Evolutionary conservation across 2,797 vertebrate species (phyloP).

Genomic region (Sebastes vulpes): DNA sequence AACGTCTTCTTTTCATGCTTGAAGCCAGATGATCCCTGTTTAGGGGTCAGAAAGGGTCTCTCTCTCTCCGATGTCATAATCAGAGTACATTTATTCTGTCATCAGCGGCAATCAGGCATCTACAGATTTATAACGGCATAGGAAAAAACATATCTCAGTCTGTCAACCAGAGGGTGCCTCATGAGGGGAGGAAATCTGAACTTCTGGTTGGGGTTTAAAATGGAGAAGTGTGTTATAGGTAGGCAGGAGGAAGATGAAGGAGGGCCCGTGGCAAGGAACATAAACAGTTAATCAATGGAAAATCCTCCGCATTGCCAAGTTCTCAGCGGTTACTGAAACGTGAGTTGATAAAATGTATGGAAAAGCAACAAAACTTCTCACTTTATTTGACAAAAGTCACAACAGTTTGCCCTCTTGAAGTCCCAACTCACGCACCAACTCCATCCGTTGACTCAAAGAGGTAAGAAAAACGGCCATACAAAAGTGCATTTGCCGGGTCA

Average conservation of each 20-base stretch:
- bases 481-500: not conserved
- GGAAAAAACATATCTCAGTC: conserved; percentile 7
- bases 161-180: not conserved
- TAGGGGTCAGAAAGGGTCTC: conserved; percentile 4
- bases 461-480: not conserved
- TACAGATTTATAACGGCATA: conserved; percentile 9
- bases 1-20: conserved; percentile 10
- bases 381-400: not conserved
- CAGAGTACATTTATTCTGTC: conserved; percentile 56
- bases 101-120: conserved; percentile 55
- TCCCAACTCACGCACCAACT: not conserved
- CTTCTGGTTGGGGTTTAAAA: conserved; percentile 3
- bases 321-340: conserved; percentile 22
- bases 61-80: conserved; percentile 24
- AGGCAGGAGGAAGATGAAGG: conserved; percentile 6
- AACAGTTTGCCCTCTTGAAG: not conserved
- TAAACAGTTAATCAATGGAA: conserved; percentile 53
- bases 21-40: conserved; percentile 35
- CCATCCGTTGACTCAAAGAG: not conserved
- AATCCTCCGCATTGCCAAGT: conserved; percentile 34
- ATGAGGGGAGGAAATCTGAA: conserved; percentile 20
- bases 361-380: not conserved
- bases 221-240: not conserved
- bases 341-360: conserved; percentile 3
- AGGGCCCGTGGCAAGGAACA: conserved; percentile 1